Evolutionary conservation across 2,888 invertebrate species (phyloP).

Genomic region (Caenorhabditis uteleia): DNA sequence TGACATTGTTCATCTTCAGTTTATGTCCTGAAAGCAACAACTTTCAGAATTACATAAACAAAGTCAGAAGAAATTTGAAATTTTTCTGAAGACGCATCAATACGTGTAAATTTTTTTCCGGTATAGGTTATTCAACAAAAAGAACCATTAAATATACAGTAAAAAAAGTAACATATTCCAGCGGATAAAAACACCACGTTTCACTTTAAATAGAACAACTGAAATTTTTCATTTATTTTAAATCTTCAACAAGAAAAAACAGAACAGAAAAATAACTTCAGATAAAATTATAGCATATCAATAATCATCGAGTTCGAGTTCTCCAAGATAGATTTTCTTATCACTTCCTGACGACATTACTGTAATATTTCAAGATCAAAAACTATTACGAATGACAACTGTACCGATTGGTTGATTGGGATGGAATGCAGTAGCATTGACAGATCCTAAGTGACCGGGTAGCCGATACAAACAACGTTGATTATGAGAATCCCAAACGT

Average conservation of each 20-base stretch:
- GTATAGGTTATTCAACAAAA: too few species aligned
- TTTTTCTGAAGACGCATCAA: too few species aligned
- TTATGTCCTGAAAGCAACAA: too few species aligned
- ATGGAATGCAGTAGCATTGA: constrained; percentile 95
- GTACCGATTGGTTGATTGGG: constrained; percentile 85
- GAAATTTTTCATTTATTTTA: too few species aligned
- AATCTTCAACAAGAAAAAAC: neutral
- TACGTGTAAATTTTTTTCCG: too few species aligned
- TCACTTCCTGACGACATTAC: constrained; percentile 92
- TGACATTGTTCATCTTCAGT: too few species aligned
- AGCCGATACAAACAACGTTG: constrained; percentile 90
- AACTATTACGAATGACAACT: constrained; percentile 48
- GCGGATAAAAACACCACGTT: too few species aligned
- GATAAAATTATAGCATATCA: neutral
- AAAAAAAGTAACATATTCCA: too few species aligned
- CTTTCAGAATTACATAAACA: too few species aligned
- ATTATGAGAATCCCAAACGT: constrained; percentile 94
- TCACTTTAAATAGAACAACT: neutral
- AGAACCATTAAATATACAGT: too few species aligned
- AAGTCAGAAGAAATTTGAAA: too few species aligned
- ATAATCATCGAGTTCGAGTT: constrained; percentile 76
- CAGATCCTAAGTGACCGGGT: constrained; percentile 95
- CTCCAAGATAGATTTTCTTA: constrained; percentile 91
- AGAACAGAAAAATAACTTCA: neutral
- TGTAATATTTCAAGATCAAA: constrained; percentile 71